Evolutionary conservation across 2,888 invertebrate species (phyloP).

Genomic region (Philopedon plagiatum): DNA sequence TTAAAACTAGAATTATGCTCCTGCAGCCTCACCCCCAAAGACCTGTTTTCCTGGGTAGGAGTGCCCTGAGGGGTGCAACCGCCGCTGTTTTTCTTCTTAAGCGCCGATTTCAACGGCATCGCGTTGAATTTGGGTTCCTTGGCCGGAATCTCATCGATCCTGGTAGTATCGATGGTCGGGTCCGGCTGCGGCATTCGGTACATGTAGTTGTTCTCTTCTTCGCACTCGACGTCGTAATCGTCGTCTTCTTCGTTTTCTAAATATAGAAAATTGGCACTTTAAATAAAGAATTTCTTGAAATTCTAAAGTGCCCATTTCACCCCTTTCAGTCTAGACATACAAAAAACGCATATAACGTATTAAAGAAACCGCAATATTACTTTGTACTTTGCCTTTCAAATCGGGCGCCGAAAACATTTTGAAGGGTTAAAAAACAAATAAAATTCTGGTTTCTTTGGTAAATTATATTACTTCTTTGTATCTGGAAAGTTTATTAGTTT

Average conservation of each 20-base stretch:
- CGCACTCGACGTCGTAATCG: slow-evolving; percentile 73
- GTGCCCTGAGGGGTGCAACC: slow-evolving; percentile 79
- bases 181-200: slow-evolving; percentile 75
- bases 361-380: too few species aligned
- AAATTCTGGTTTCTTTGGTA: too few species aligned
- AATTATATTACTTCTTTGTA: too few species aligned
- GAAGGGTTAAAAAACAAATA: too few species aligned
- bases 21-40: slow-evolving; percentile 75
- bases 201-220: slow-evolving; percentile 75
- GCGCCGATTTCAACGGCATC: slow-evolving; percentile 91
- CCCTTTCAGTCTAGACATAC: too few species aligned
- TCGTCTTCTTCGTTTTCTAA: slow-evolving; percentile 64
- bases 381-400: too few species aligned
- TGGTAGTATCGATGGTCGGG: slow-evolving; percentile 83
- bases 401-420: too few species aligned
- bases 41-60: slow-evolving; percentile 80
- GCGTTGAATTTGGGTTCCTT: slow-evolving; percentile 91
- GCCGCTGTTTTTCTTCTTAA: slow-evolving; percentile 81
- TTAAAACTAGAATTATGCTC: slow-evolving; percentile 82
- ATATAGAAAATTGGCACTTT: slow-evolving; percentile 4
- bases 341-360: too few species aligned
- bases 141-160: slow-evolving; percentile 93
- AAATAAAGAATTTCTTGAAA: too few species aligned
- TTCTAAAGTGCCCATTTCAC: too few species aligned
- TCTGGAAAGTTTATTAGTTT: too few species aligned